phyloP scores from a whole-genome alignment of 1,140 invertebrate genomes.

The Sitodiplosis mosellana region DNA sequence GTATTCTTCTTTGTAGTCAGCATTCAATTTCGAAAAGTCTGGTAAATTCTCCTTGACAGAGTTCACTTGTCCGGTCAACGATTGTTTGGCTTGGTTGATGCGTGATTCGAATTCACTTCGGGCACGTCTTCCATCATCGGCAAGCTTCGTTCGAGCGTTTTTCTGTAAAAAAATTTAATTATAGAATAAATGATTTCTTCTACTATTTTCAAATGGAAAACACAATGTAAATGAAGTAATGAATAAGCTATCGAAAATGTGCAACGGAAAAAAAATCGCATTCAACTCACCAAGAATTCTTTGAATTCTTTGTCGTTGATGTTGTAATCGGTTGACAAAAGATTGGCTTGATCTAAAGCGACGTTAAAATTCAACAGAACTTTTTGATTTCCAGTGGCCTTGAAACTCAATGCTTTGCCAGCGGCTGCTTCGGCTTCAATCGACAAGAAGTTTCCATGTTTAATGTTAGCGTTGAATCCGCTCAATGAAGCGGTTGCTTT shows the following conservation, averaged over 20 bases:
- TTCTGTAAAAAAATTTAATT: constrained; percentile 14
- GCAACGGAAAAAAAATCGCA: neutral
- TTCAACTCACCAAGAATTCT: constrained; percentile 29
- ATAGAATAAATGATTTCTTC: too few species aligned
- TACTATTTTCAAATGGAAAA: too few species aligned
- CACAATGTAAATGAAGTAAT: too few species aligned
- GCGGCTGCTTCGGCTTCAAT: constrained; percentile 34
- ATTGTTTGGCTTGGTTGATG: constrained; percentile 19
- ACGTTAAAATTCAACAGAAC: constrained; percentile 36
- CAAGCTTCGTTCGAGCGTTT: constrained; percentile 11
- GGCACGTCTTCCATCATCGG: constrained; percentile 21
- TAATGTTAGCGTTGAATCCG: constrained; percentile 11
- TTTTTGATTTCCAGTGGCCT: constrained; percentile 31
- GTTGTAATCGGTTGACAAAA: constrained; percentile 43
- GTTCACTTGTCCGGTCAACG: constrained; percentile 24
- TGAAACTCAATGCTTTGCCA: constrained; percentile 42
- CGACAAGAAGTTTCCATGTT: constrained; percentile 32
- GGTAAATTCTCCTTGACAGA: constrained; percentile 36
- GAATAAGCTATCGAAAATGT: too few species aligned
- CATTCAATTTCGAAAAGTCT: constrained; percentile 34
- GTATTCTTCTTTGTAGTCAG: constrained; percentile 37
- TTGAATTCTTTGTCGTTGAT: constrained; percentile 42
- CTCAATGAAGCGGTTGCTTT: constrained; percentile 9
- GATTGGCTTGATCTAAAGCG: constrained; percentile 42
- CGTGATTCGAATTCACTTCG: constrained; percentile 24